These are phyloP conservation scores for Caracal caracal DNA, from an alignment of 2,113 vertebrate genomes.

Conservation along the genomic window DNA sequence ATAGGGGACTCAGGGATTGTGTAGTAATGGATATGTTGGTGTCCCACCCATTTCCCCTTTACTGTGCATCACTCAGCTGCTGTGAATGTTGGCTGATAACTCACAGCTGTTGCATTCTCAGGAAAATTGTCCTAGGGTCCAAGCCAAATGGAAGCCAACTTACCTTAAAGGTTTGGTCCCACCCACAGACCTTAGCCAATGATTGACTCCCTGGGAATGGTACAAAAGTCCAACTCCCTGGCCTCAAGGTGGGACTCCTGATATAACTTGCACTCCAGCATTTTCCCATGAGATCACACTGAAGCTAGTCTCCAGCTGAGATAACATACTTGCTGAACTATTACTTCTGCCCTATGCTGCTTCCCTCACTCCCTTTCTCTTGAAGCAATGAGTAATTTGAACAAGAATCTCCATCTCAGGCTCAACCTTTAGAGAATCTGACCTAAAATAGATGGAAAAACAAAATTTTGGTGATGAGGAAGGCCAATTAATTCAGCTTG, in stretches of 20 bases:
- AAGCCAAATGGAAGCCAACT: background rate
- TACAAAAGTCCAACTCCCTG: background rate
- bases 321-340: background rate
- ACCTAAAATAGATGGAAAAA: background rate
- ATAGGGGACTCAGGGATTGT: background rate
- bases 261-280: background rate
- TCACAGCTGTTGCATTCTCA: background rate
- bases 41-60: background rate
- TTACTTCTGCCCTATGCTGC: background rate
- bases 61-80: background rate
- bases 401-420: background rate
- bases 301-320: background rate
- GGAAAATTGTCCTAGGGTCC: background rate
- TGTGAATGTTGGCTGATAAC: background rate
- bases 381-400: background rate
- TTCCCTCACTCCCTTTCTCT: background rate
- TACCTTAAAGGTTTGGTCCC: background rate
- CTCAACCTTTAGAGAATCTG: background rate
- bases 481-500: background rate
- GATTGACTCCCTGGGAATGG: background rate
- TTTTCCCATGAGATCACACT: background rate
- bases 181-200: background rate
- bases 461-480: background rate
- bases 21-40: background rate
- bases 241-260: background rate